These are phyloP conservation scores for Pangasius sanitwongsei DNA, from an alignment of 2,797 vertebrate species.

Conservation along the genomic window DNA sequence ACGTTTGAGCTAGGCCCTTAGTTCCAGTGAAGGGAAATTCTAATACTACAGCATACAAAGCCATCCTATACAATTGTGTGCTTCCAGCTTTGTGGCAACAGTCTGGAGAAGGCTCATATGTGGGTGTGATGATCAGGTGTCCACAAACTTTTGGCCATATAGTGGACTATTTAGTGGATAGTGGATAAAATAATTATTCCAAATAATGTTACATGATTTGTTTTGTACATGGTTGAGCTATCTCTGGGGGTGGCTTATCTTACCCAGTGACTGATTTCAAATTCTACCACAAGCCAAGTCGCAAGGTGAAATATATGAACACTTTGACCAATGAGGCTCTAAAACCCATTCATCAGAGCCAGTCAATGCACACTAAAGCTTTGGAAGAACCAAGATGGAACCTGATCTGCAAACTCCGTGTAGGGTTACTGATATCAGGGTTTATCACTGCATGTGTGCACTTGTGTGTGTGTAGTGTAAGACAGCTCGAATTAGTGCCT, in stretches of 20 bases:
- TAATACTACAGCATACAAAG: not conserved
- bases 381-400: not conserved
- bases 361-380: not conserved
- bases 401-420: not conserved
- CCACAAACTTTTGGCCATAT: not conserved
- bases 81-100: not conserved
- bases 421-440: conserved; percentile 10
- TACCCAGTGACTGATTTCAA: not conserved
- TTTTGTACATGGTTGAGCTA: not conserved
- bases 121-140: not conserved
- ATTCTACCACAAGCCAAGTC: not conserved
- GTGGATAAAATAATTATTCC: not conserved
- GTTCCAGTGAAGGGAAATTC: not conserved
- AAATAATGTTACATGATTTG: not conserved
- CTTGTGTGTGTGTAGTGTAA: conserved; percentile 9
- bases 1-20: not conserved
- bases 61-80: not conserved
- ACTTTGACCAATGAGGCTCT: not conserved
- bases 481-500: conserved; percentile 16
- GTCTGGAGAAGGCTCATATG: not conserved
- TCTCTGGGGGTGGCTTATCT: not conserved
- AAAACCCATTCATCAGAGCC: not conserved
- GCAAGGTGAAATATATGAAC: not conserved
- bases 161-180: not conserved
- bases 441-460: not conserved